Percentiles rank a stretch among this genome's conserved stretches.
Evolutionary conservation across 2,113 vertebrate species (phyloP).

Genomic region (Elaphurus davidianus): DNA sequence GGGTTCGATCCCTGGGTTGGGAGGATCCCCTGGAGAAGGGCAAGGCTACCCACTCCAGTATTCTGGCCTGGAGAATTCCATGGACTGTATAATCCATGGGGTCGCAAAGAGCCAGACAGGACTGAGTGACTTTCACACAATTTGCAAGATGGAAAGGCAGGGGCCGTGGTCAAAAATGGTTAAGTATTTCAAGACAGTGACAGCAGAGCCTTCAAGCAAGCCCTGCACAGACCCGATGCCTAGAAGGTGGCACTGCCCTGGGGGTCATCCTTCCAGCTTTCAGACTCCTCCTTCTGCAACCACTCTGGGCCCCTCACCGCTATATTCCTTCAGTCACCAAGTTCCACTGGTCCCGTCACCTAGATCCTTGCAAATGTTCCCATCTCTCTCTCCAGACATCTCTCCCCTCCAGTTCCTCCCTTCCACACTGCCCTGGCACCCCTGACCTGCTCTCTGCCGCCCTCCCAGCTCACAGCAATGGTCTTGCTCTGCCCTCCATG

Average conservation of each 20-base stretch:
- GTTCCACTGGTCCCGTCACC: background rate
- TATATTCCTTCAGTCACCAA: background rate
- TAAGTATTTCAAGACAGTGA: background rate
- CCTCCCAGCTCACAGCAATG: background rate
- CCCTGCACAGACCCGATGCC: rapidly evolving
- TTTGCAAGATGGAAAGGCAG: background rate
- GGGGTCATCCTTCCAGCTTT: background rate
- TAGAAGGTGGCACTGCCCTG: background rate
- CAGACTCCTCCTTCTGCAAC: background rate
- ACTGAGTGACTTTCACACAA: background rate
- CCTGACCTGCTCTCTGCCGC: too few species aligned
- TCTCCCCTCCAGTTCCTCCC: background rate
- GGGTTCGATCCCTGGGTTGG: background rate
- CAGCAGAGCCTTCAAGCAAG: too few species aligned
- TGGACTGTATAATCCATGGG: background rate
- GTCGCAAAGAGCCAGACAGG: background rate
- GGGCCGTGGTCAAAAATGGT: background rate
- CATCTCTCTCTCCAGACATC: background rate
- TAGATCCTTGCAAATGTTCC: background rate
- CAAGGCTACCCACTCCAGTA: background rate
- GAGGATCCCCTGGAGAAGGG: background rate
- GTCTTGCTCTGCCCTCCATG: rapidly evolving
- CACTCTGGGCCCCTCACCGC: rapidly evolving
- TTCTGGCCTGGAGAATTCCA: background rate
- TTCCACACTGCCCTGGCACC: too few species aligned